Evolutionary conservation across 1,140 invertebrate genomes (phyloP).

Genomic region (Drosophila takahashii): DNA sequence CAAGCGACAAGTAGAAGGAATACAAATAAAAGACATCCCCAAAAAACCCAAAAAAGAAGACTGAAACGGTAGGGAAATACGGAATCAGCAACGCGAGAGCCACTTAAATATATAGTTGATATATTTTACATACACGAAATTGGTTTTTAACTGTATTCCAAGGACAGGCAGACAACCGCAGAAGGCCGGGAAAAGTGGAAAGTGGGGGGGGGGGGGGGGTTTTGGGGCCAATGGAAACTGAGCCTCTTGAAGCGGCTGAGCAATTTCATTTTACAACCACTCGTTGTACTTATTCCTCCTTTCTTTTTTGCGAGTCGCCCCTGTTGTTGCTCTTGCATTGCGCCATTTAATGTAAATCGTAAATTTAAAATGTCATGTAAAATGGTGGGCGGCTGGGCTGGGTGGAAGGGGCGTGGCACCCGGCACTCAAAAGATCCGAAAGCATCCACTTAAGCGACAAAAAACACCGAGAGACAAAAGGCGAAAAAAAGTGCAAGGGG

Average conservation of each 20-base stretch:
- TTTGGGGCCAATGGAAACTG: slow-evolving; percentile 14
- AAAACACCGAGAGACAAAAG: slow-evolving; percentile 42
- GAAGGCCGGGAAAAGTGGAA: background rate
- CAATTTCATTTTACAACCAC: slow-evolving; percentile 80
- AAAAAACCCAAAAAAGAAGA: slow-evolving; percentile 12
- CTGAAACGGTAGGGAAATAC: slow-evolving; percentile 7
- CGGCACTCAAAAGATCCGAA: slow-evolving; percentile 57
- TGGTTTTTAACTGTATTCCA: slow-evolving; percentile 77
- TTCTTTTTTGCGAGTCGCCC: slow-evolving; percentile 9
- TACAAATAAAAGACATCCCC: slow-evolving; percentile 40
- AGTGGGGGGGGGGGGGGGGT: background rate
- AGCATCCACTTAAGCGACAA: slow-evolving; percentile 65
- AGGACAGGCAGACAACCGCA: slow-evolving; percentile 53
- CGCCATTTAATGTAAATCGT: slow-evolving; percentile 83
- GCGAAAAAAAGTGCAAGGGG: slow-evolving; percentile 41
- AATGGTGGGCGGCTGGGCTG: slow-evolving; percentile 49
- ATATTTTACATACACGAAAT: slow-evolving; percentile 83
- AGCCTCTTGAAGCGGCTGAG: slow-evolving; percentile 54
- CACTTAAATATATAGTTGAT: slow-evolving; percentile 83
- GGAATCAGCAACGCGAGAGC: slow-evolving; percentile 49
- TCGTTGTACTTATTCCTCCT: slow-evolving; percentile 64
- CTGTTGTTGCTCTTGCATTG: slow-evolving; percentile 61
- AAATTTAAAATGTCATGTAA: slow-evolving; percentile 83
- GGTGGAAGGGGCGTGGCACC: slow-evolving; percentile 53
- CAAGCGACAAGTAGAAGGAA: slow-evolving; percentile 59